Conservation (phyloP, 2,888 invertebrate species). For the Eueremaeus valkanovi region DNA sequence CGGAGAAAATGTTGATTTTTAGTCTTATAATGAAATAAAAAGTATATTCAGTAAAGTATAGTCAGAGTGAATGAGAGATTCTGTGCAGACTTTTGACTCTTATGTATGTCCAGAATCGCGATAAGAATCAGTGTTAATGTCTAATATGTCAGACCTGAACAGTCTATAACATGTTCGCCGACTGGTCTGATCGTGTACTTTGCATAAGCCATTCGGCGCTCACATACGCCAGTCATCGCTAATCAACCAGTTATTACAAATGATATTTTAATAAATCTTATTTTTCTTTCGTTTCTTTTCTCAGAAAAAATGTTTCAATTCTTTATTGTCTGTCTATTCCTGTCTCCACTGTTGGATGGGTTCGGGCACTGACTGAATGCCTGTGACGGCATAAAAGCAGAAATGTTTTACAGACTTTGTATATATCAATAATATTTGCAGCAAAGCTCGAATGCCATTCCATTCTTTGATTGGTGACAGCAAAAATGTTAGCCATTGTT, state of each 20-base stretch:
- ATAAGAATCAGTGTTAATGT: conserved; percentile 27
- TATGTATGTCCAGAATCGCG: not conserved
- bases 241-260: not conserved
- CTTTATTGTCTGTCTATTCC: not conserved
- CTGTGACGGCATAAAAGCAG: not conserved
- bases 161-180: not conserved
- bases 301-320: not conserved
- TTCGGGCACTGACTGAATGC: not conserved
- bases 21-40: not conserved
- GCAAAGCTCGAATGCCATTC: not conserved
- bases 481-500: conserved; percentile 3
- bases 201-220: not conserved
- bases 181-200: not conserved
- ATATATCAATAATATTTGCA: not conserved
- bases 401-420: not conserved
- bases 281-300: not conserved
- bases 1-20: not conserved
- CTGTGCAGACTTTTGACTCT: not conserved
- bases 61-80: not conserved
- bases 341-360: not conserved
- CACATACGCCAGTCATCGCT: not conserved
- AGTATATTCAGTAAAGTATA: no score
- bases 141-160: conserved; percentile 12
- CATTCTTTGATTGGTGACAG: not conserved
- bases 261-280: not conserved